These are phyloP conservation scores for Enteromius anoplus DNA, from an alignment of 2,797 vertebrate species.

Conservation along the genomic window DNA sequence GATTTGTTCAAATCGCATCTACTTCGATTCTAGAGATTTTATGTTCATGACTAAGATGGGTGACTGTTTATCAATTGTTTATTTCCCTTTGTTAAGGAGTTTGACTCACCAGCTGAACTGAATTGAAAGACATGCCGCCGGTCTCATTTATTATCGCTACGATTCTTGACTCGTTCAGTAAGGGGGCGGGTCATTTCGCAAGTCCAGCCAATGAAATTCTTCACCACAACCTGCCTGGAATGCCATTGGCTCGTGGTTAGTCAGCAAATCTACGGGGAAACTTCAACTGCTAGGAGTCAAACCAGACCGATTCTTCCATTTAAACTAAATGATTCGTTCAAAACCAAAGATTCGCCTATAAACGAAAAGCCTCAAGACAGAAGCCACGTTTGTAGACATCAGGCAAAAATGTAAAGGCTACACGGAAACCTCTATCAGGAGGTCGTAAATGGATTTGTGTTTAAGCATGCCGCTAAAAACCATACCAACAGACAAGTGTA, in stretches of 20 bases:
- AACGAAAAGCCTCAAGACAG: too few species aligned
- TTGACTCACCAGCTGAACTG: not conserved
- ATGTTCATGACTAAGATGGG: not conserved
- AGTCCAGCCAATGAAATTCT: not conserved
- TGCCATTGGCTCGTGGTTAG: not conserved
- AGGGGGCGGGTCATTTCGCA: not conserved
- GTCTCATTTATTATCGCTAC: too few species aligned
- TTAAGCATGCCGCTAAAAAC: too few species aligned
- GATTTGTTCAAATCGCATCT: not conserved
- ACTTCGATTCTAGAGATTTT: not conserved
- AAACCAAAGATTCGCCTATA: not conserved
- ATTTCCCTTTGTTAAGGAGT: not conserved
- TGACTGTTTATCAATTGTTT: not conserved
- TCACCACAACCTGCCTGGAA: too few species aligned
- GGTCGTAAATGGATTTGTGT: not conserved
- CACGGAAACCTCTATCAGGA: not conserved
- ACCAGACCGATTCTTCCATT: not conserved
- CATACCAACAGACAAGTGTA: not conserved
- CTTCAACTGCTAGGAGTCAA: not conserved
- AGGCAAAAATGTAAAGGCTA: not conserved
- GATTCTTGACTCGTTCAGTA: not conserved
- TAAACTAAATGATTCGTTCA: not conserved
- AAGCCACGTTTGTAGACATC: not conserved
- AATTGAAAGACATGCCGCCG: not conserved
- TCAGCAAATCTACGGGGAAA: not conserved